These are phyloP conservation scores for Struthidea cinerea DNA, from an alignment of 2,113 vertebrate species.

Conservation along the genomic window DNA sequence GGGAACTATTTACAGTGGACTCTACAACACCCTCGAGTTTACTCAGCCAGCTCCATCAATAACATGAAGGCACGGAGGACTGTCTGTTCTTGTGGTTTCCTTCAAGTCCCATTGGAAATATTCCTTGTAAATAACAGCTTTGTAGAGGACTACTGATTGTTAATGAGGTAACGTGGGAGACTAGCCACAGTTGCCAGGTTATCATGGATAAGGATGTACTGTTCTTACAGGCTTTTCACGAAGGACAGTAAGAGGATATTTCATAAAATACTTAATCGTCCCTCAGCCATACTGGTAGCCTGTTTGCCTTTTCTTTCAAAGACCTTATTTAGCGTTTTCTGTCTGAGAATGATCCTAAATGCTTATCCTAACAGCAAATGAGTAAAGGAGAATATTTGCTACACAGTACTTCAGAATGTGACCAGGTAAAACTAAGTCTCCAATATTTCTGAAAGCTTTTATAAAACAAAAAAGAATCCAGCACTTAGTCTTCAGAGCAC, in stretches of 20 bases:
- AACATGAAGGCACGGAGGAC: background rate
- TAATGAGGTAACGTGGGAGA: background rate
- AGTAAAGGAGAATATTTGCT: background rate
- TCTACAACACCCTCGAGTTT: background rate
- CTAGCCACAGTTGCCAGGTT: background rate
- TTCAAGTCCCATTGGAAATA: background rate
- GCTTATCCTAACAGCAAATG: background rate
- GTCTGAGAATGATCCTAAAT: background rate
- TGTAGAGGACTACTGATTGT: background rate
- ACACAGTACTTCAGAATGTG: background rate
- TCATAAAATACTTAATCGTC: background rate
- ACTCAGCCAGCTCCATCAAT: background rate
- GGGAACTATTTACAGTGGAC: background rate
- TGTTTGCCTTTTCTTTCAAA: background rate
- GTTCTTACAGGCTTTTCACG: background rate
- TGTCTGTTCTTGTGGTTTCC: background rate
- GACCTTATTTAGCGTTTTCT: background rate
- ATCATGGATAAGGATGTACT: background rate
- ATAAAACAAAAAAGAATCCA: background rate
- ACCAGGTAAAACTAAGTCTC: background rate
- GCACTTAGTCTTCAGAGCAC: background rate
- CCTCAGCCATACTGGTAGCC: background rate
- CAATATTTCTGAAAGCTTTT: background rate
- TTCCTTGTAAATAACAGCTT: background rate
- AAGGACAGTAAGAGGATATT: background rate